Evolutionary conservation across 2,113 vertebrate species (phyloP).

Genomic region (Crotalus horridus): DNA sequence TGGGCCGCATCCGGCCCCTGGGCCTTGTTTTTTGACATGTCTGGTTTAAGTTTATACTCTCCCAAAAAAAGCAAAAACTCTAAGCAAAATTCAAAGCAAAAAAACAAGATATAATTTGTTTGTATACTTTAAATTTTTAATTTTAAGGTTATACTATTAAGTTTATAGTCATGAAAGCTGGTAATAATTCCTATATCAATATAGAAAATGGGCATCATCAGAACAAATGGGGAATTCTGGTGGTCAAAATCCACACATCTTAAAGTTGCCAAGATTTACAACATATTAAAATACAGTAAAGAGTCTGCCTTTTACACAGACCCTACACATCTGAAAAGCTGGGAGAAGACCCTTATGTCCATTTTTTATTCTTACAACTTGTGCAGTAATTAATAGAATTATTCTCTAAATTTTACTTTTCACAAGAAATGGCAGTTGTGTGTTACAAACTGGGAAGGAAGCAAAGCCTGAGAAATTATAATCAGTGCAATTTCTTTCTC

Average conservation of each 20-base stretch:
- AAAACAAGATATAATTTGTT: not conserved
- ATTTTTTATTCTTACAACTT: not conserved
- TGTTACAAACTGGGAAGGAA: not conserved
- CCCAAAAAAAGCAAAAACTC: not conserved
- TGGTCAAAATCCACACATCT: not conserved
- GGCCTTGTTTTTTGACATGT: too few relatives aligned
- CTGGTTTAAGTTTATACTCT: not conserved
- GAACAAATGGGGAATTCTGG: not conserved
- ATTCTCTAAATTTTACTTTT: not conserved
- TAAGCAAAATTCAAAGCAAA: not conserved
- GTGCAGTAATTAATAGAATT: not conserved
- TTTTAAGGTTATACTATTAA: not conserved
- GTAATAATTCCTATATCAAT: not conserved
- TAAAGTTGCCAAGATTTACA: not conserved
- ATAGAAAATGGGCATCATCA: not conserved
- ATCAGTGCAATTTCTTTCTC: not conserved
- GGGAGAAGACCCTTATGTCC: not conserved
- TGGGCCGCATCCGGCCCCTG: too few relatives aligned
- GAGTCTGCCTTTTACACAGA: not conserved
- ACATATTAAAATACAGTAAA: not conserved
- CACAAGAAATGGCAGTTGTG: not conserved
- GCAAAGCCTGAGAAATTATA: not conserved
- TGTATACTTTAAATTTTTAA: not conserved
- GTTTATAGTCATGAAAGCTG: not conserved
- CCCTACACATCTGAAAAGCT: not conserved